phyloP scores from a whole-genome alignment of 2,113 vertebrate species.

The Geococcyx californianus region DNA sequence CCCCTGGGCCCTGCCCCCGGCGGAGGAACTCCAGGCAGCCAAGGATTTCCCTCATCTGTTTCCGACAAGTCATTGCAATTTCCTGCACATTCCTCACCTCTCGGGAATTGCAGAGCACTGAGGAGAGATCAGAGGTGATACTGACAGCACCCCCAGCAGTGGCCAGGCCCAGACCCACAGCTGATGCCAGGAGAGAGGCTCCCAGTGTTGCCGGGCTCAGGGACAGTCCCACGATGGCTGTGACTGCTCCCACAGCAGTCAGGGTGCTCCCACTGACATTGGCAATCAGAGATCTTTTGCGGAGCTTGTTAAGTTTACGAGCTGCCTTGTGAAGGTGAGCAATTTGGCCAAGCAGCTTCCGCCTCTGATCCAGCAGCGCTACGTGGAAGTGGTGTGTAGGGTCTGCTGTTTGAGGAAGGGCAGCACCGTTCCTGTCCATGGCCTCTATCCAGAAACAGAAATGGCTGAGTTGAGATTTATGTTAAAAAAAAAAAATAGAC shows the following conservation, averaged over 20 bases:
- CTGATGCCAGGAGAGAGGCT: slow-evolving; percentile 71
- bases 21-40: slow-evolving; percentile 74
- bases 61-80: slow-evolving; percentile 72
- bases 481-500: not conserved
- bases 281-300: slow-evolving; percentile 65
- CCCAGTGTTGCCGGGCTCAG: slow-evolving; percentile 75
- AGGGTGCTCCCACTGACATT: slow-evolving; percentile 68
- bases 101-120: slow-evolving; percentile 66
- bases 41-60: slow-evolving; percentile 78
- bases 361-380: slow-evolving; percentile 70
- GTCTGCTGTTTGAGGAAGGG: not conserved
- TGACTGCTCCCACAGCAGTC: slow-evolving; percentile 58
- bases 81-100: slow-evolving; percentile 76
- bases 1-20: slow-evolving; percentile 56
- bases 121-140: slow-evolving; percentile 70
- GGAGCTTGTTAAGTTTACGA: slow-evolving; percentile 62
- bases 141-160: slow-evolving; percentile 72
- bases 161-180: slow-evolving; percentile 77
- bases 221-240: slow-evolving; percentile 77
- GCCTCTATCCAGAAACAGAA: slow-evolving; percentile 41
- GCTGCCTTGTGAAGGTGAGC: slow-evolving; percentile 69
- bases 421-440: slow-evolving; percentile 53
- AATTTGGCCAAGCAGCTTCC: slow-evolving; percentile 58
- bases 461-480: not conserved
- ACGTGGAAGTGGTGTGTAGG: slow-evolving; percentile 63